These are phyloP conservation scores for Xanthorhoe designata DNA, from an alignment of 2,888 invertebrate genomes.

Conservation along the genomic window DNA sequence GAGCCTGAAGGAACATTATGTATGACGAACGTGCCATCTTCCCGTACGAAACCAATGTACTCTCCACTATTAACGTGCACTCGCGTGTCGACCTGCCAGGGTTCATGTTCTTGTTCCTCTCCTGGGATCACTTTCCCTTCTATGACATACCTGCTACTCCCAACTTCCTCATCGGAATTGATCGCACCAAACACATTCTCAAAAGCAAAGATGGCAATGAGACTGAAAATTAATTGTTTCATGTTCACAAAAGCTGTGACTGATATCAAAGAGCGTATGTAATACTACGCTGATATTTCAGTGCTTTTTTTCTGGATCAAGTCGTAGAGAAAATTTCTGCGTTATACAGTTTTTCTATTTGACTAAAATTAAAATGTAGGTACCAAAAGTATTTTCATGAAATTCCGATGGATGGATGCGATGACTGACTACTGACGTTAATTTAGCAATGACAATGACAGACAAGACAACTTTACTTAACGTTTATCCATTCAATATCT, in stretches of 20 bases:
- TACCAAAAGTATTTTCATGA: no score
- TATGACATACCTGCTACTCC: conserved; percentile 88
- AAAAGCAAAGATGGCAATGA: conserved; percentile 36
- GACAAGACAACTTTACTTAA: no score
- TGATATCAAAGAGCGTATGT: no score
- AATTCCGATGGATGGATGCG: no score
- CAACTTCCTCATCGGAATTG: conserved; percentile 72
- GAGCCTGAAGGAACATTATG: conserved; percentile 96
- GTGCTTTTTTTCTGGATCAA: not conserved
- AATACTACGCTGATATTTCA: conserved; percentile 2
- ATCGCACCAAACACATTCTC: conserved; percentile 54
- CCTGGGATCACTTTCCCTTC: conserved; percentile 93
- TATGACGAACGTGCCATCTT: conserved; percentile 96
- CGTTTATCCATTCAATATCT: no score
- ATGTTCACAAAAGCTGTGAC: conserved; percentile 21
- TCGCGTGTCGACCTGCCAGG: conserved; percentile 92
- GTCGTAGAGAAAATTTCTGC: not conserved
- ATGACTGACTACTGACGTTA: no score
- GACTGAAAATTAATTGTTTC: conserved; percentile 30
- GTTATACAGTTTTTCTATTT: not conserved
- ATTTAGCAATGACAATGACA: no score
- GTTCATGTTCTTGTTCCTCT: conserved; percentile 84
- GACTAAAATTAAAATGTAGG: not conserved
- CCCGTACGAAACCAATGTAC: conserved; percentile 94
- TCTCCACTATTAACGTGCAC: conserved; percentile 96